A percentile compares a stretch with the other conserved stretches of the same genome.
Evolutionary conservation across 2,888 invertebrate genomes (phyloP).

Genomic region (Polymixis lichenea): DNA sequence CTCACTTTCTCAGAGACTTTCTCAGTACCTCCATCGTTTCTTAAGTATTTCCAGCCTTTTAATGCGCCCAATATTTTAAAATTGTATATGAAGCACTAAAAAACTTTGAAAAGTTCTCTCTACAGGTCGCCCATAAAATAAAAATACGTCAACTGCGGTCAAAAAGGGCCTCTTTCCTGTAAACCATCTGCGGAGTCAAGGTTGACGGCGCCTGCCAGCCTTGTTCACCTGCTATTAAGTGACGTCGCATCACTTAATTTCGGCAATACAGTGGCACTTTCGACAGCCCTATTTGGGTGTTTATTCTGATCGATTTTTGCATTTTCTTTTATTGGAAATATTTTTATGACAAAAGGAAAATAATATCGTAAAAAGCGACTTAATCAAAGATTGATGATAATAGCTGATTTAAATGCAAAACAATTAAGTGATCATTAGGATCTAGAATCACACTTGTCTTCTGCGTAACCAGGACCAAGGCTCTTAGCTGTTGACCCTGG

Average conservation of each 20-base stretch:
- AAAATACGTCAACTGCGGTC: conserved; percentile 1
- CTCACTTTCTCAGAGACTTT: no score
- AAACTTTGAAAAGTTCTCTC: not conserved
- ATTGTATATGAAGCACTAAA: not conserved
- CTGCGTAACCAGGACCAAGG: conserved; percentile 17
- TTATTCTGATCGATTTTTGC: conserved; percentile 22
- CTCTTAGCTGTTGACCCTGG: conserved; percentile 8
- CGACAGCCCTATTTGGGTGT: conserved; percentile 46
- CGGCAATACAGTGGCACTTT: conserved; percentile 62
- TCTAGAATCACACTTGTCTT: conserved; percentile 2
- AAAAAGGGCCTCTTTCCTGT: conserved; percentile 51
- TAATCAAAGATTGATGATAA: not conserved
- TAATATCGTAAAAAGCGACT: not conserved
- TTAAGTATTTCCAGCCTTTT: not conserved
- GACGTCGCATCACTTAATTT: conserved; percentile 71
- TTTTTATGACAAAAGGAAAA: not conserved
- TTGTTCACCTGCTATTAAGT: conserved; percentile 67
- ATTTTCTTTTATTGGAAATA: not conserved
- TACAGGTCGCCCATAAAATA: not conserved
- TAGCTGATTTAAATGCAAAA: conserved; percentile 11
- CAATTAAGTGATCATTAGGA: conserved; percentile 2
- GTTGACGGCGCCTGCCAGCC: conserved; percentile 75
- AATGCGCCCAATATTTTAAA: not conserved
- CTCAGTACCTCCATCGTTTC: not conserved
- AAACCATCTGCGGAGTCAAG: conserved; percentile 69